Evolutionary conservation across 2,797 vertebrate species (phyloP).

Genomic region (Falco biarmicus): DNA sequence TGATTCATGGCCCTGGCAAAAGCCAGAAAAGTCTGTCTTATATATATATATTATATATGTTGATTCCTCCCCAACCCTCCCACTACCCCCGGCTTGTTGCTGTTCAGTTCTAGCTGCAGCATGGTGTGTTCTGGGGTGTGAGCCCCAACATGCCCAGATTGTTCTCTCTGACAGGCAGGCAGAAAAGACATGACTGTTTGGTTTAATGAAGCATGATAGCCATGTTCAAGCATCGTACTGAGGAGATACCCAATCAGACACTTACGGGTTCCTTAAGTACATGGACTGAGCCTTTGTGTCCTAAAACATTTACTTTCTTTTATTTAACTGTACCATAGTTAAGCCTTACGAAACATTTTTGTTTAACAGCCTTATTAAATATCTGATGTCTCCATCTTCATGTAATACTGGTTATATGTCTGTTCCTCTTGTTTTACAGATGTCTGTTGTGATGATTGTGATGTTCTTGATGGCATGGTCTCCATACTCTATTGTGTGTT

Average conservation of each 20-base stretch:
- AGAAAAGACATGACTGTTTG: not conserved
- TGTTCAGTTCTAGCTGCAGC: not conserved
- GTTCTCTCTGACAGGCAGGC: not conserved
- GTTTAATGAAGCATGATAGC: no score
- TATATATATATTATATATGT: no score
- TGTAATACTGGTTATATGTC: not conserved
- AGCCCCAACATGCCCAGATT: fast-evolving
- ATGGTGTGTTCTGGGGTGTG: not conserved
- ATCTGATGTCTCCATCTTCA: not conserved
- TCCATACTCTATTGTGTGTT: slow-evolving; percentile 93
- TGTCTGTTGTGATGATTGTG: slow-evolving; percentile 96
- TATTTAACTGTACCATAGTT: not conserved
- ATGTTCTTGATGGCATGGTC: slow-evolving; percentile 98
- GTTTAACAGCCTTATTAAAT: not conserved
- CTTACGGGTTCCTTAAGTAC: not conserved
- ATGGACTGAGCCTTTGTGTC: not conserved
- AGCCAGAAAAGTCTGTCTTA: not conserved
- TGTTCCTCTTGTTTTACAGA: slow-evolving; percentile 79
- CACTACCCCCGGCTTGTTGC: fast-evolving
- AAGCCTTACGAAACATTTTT: not conserved
- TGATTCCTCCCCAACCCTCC: not conserved
- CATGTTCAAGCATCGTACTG: no score
- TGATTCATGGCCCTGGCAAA: not conserved
- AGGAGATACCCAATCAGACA: not conserved
- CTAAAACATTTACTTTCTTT: not conserved